Conservation (phyloP, 2,113 vertebrate genomes). For the Lycaon pictus region DNA sequence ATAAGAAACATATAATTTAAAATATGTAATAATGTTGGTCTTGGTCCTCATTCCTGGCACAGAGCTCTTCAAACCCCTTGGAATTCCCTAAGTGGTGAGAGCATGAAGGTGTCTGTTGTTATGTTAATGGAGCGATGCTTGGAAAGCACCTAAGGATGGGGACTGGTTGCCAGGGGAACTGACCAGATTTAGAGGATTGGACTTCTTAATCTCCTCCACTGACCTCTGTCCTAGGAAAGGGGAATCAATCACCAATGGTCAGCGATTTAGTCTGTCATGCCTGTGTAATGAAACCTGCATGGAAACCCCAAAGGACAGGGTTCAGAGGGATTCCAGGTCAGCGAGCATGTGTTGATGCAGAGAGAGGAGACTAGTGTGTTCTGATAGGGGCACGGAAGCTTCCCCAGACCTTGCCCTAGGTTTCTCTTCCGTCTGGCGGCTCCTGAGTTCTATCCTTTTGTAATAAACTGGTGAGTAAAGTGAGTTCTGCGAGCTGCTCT, state of each 20-base stretch:
- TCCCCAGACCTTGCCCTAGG: background rate
- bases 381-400: background rate
- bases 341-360: background rate
- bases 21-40: background rate
- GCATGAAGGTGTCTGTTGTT: background rate
- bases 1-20: background rate
- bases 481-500: background rate
- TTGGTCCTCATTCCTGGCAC: background rate
- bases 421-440: background rate
- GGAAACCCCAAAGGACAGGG: background rate
- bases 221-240: background rate
- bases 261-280: no score
- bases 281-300: background rate
- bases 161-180: background rate
- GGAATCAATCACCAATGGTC: background rate
- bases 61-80: background rate
- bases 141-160: background rate
- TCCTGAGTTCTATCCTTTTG: background rate
- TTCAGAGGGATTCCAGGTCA: background rate
- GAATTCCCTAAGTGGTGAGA: background rate
- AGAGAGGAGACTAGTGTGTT: background rate
- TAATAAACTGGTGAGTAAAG: background rate
- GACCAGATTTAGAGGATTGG: background rate
- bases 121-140: background rate
- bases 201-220: background rate